These are phyloP conservation scores for Tonatia bakeri DNA, from an alignment of 2,113 vertebrate species.

Conservation along the genomic window DNA sequence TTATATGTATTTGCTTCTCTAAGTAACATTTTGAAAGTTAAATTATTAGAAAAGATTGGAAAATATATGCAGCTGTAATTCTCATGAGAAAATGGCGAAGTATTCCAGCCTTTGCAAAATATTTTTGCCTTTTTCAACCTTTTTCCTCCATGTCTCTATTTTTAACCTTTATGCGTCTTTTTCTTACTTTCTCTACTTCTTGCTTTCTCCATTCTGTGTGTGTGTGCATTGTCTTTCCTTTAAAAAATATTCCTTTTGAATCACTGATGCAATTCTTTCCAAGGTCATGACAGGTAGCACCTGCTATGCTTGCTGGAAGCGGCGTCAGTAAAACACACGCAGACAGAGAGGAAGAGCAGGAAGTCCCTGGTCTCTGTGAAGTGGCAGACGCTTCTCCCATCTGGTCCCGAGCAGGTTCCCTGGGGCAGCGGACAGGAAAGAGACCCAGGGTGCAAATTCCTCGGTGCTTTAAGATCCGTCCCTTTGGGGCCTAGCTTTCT, in stretches of 20 bases:
- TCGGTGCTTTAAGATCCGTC: slow-evolving; percentile 46
- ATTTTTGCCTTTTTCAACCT: neutral
- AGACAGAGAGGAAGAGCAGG: slow-evolving; percentile 24
- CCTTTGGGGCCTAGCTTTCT: slow-evolving; percentile 45
- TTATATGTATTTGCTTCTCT: neutral
- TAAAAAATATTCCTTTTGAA: neutral
- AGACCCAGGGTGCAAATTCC: slow-evolving; percentile 52
- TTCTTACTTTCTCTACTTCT: neutral
- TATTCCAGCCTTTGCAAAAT: neutral
- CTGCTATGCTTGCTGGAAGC: slow-evolving; percentile 44
- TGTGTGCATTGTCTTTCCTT: neutral
- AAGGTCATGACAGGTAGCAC: slow-evolving; percentile 26
- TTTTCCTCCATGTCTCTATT: neutral
- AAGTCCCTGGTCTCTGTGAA: slow-evolving; percentile 44
- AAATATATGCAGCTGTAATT: slow-evolving; percentile 2
- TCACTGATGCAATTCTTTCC: neutral
- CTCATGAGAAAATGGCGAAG: neutral
- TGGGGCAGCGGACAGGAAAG: slow-evolving; percentile 40
- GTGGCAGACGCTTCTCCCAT: neutral
- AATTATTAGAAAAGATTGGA: neutral
- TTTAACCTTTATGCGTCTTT: neutral
- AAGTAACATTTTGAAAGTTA: neutral
- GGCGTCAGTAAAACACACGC: slow-evolving; percentile 13
- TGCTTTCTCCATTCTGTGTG: neutral
- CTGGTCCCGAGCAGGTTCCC: slow-evolving; percentile 24